These are phyloP conservation scores for Goniozus legneri DNA, from an alignment of 1,140 invertebrate genomes.

Conservation along the genomic window DNA sequence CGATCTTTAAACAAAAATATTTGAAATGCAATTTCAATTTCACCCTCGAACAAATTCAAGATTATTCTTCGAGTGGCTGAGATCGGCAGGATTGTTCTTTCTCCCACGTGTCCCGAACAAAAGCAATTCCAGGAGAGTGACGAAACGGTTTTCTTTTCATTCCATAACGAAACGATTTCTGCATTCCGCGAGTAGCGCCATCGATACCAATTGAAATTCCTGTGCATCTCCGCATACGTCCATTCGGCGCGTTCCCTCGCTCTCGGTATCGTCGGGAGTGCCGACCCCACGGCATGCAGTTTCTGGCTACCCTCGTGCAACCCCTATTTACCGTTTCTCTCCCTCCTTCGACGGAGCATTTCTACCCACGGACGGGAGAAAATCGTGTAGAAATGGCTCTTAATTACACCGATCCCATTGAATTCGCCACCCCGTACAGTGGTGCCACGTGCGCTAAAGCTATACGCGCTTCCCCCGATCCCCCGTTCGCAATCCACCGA, in stretches of 20 bases:
- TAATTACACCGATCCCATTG: conserved; percentile 56
- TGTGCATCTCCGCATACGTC: too few species aligned
- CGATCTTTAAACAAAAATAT: too few species aligned
- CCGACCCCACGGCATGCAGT: background rate
- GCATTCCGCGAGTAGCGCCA: conserved; percentile 22
- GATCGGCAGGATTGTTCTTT: too few species aligned
- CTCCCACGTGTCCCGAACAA: too few species aligned
- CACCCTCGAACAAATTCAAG: too few species aligned
- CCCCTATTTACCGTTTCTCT: conserved; percentile 39
- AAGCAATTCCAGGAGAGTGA: conserved; percentile 7
- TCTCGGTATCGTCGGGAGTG: background rate
- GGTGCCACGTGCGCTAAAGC: conserved; percentile 36
- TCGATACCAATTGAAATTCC: conserved; percentile 43
- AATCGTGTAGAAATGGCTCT: conserved; percentile 55
- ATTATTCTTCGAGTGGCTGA: too few species aligned
- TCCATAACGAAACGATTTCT: conserved; percentile 26
- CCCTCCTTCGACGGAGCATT: conserved; percentile 25
- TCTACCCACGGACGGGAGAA: too few species aligned
- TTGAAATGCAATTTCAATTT: too few species aligned
- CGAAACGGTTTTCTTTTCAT: conserved; percentile 14
- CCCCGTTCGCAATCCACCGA: too few species aligned
- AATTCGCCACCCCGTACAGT: conserved; percentile 37
- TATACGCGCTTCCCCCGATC: background rate
- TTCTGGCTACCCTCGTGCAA: conserved; percentile 11
- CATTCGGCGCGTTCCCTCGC: background rate